Evolutionary conservation across 1,140 invertebrate species (phyloP), one percentile per base, ranked within the genome.

Genomic region (Diorhabda sublineata): DNA sequence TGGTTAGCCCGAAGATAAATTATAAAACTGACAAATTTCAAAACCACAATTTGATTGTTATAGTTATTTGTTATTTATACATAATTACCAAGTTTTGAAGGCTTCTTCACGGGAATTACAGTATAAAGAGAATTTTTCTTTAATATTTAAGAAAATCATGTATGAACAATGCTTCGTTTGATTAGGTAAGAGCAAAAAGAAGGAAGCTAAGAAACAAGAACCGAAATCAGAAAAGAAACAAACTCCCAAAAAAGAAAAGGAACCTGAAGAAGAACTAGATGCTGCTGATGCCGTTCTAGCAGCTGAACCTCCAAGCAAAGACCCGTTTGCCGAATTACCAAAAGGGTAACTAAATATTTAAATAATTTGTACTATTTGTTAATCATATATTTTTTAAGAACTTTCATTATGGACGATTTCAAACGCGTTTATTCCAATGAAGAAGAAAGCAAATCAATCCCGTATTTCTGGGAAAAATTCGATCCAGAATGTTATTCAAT

Each of bases 391-490:
- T 47, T 26, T 83, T 84, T 3, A 80, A 92, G 91, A 60, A 92
- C 88, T 43, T 99, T 98, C 82, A 89, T 93, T 77, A 92, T 99
- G 86, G 98, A 99, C 78, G 95, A 97, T 79, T 99, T 97, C 84
- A 99, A 99, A 84, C 88, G 95, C 69, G 90, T 88, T 74, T 99
- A 99, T 82, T 99, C 96, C 58, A 99, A 99, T 78, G 93, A 99
- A 83, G 94, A 98, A 66, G 96, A 95, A 79, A 83, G 87, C 45
- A 91, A 92, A 77, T 98, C 97, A 56, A 90, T 99, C 78, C 95
- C 96, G 3, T 99, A 97, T 80, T 99, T 99, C 86, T 99, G 96
- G 93, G 89, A 98, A 77, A 96, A 99, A 81, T 99, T 99, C 84
- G 98, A 99, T 81, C 85, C 93, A 41, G 91, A 97, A 80, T 89